Base-by-base conservation (phyloP, 2,888 invertebrate species). In the Acleris cristana region DNA sequence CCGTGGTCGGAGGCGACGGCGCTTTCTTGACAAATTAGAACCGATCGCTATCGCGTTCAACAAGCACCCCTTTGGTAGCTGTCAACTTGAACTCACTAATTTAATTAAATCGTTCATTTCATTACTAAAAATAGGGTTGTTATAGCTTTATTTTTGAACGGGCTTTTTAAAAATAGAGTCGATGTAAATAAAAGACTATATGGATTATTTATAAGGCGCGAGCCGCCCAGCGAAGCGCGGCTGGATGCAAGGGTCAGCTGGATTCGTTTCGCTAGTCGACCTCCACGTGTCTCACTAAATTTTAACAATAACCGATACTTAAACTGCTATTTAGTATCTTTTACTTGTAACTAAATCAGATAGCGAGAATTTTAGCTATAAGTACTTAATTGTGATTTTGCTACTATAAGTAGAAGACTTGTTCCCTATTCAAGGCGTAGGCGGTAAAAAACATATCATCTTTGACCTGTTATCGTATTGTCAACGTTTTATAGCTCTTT, bases 1-100 rank as follows among this genome's bases (percentile, higher is more conserved):
- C 69, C 69, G 40, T 48, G 76, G 75, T 73, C 73, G 68, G 40
- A 40, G 14, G 65, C 69, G 72, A 69, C 74, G 70, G 74, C 75
- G 76, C 71, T 72, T 74, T 72, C 75, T 79, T 76, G 69, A 82
- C 80, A 82, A 87, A 83, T 84, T 83, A 75, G 75, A 72, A 75
- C 73, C 67, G 79, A 79, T 76, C 73, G 74, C 74, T 78, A 77
- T 77, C 78, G 77, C 77, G 75, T 79, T 75, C 75, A 82, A 75
- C 78, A 79, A 81, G 77, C 79, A 49, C 52, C n/a, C 58, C 75
- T 72, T 74, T 72, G 72, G 72, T 75, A 74, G 72, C 74, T 74
- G 70, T 71, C 69, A 65, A 75, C 70, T 70, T 72, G 72, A 77
- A 75, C 77, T 72, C 72, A 73, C 71, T 70, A 72, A 57, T 71